Base-by-base conservation (phyloP, 92 coral and sea anemone genomes). In the Zoanthus gigantus region DNA sequence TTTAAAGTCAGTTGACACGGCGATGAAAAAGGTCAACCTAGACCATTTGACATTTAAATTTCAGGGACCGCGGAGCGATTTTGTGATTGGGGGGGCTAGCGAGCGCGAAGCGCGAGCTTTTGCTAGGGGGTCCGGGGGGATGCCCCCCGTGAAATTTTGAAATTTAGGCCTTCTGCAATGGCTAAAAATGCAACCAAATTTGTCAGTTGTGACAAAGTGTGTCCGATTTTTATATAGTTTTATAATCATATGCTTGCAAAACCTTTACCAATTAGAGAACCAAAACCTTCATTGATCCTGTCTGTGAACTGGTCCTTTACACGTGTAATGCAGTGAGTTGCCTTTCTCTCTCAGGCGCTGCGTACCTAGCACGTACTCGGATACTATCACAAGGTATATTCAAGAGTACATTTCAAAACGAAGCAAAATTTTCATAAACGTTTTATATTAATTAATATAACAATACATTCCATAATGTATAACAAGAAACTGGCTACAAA, bases 401-500 rank as follows among this genome's bases (percentile, higher is more conserved):
- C 83, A 56, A 78, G 83, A 78, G 78, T 74, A 74, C 78, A 74
- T 74, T 74, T 74, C 78, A 74, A 74, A 74, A 74, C 78, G 78
- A 74, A 76, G 63, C 80, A 76, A 76, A 76, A 76, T 76, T 76
- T 52, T 50, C 63, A 76, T 76, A 50, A 50, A 7, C 56, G 69
- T 77, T 77, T 77, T 77, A 77, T 77, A 77, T 77, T 77, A 30
- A 54, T 77, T 77, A 77, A 77, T 77, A 77, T 77, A 77, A 77
- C 83, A 77, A 77, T 77, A 77, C 83, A 77, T 77, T 77, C 83
- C 71, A 77, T 77, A 77, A 77, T 77, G 71, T 77, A 77, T 56
- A 77, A 77, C 83, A 77, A 77, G 83, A 77, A 77, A 77, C 83
- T 77, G 71, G 83, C 83, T 57, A 77, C 83, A 77, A 77, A 77